phyloP scores from a whole-genome alignment of 2,113 vertebrate genomes.

The Melanocharis versteri region DNA sequence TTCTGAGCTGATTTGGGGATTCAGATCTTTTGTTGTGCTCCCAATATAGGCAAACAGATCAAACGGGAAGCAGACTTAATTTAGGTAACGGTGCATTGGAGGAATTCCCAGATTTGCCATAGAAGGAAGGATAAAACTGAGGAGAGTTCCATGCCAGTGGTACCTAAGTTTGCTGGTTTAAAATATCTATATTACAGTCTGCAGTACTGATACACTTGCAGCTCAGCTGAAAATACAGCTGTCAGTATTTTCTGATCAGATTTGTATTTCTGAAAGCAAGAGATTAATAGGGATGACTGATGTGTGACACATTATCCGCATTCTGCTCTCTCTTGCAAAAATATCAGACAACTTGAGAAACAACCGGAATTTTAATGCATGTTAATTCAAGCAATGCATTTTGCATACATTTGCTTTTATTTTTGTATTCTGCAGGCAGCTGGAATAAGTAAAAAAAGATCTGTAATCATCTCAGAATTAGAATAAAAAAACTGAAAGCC shows the following conservation, averaged over 20 bases:
- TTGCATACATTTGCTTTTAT: constrained; percentile 15
- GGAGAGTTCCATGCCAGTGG: neutral
- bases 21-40: neutral
- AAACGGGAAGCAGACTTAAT: neutral
- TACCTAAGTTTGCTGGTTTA: neutral
- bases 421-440: constrained; percentile 1
- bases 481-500: neutral
- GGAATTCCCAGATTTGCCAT: neutral
- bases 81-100: neutral
- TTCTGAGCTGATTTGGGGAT: neutral
- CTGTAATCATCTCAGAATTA: neutral
- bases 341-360: neutral
- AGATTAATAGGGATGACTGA: neutral
- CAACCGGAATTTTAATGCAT: neutral
- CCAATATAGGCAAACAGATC: neutral
- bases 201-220: neutral
- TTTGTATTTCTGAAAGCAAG: neutral
- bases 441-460: constrained; percentile 6
- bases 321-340: neutral
- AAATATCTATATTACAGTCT: neutral
- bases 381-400: neutral
- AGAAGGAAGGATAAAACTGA: neutral
- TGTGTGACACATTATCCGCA: neutral
- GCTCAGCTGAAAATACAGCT: neutral
- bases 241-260: neutral